Evolutionary conservation across 2,888 invertebrate species (phyloP).

Genomic region (Eulithis testata): DNA sequence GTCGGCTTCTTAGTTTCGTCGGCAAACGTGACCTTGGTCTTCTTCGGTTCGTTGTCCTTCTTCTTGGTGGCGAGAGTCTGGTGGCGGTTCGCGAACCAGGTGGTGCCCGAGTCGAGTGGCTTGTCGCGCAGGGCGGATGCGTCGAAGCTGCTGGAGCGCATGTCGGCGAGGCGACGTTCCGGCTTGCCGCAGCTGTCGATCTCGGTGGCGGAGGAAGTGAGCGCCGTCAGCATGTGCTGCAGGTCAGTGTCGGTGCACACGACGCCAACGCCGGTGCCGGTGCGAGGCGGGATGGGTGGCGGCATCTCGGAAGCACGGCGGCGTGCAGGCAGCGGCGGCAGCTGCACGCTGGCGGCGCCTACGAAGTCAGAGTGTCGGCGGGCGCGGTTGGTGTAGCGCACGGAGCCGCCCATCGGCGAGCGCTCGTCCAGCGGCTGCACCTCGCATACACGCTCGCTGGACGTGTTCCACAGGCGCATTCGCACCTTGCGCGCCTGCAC

Average conservation of each 20-base stretch:
- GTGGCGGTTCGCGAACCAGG: constrained; percentile 91
- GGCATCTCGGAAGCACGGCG: constrained; percentile 91
- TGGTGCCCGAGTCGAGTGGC: constrained; percentile 81
- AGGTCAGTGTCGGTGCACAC: constrained; percentile 93
- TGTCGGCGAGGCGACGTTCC: constrained; percentile 87
- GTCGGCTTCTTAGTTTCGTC: constrained; percentile 85
- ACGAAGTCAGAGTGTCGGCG: constrained; percentile 91
- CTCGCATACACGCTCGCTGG: constrained; percentile 92
- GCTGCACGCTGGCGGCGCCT: constrained; percentile 70
- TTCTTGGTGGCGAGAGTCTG: constrained; percentile 89
- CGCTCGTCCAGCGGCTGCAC: constrained; percentile 91
- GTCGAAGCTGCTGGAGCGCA: constrained; percentile 93
- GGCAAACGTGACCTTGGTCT: constrained; percentile 84
- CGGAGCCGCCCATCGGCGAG: constrained; percentile 77
- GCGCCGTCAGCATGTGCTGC: constrained; percentile 90
- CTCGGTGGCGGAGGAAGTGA: constrained; percentile 92
- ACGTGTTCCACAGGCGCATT: constrained; percentile 93
- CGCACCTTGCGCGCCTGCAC: constrained; percentile 92
- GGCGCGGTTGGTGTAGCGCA: constrained; percentile 86
- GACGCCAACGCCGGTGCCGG: constrained; percentile 81
- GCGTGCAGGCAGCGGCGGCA: constrained; percentile 85
- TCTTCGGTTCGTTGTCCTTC: constrained; percentile 79
- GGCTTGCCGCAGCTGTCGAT: constrained; percentile 88
- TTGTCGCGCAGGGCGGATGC: constrained; percentile 88
- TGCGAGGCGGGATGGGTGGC: constrained; percentile 74